Evolutionary conservation across 1,140 invertebrate genomes (phyloP).

Genomic region (Diploscapter pachys): DNA sequence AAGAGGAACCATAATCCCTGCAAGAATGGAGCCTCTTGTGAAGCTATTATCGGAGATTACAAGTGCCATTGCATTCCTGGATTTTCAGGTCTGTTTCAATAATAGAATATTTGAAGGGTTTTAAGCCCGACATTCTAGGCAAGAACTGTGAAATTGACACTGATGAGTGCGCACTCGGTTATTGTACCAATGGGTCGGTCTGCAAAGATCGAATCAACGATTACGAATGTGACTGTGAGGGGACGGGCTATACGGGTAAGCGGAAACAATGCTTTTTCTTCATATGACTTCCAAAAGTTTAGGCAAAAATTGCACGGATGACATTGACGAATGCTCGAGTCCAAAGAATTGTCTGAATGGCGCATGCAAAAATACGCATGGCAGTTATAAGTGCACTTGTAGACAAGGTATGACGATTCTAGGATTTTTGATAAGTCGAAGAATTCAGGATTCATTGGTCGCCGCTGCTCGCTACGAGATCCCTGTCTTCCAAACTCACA

Average conservation of each 20-base stretch:
- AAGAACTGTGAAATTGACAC: conserved; percentile 52
- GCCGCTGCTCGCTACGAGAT: conserved; percentile 44
- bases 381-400: conserved; percentile 44
- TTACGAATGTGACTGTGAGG: conserved; percentile 51
- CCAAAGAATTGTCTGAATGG: conserved; percentile 45
- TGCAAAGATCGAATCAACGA: conserved; percentile 53
- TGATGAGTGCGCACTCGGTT: conserved; percentile 45
- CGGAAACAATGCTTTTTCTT: not conserved
- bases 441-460: conserved; percentile 46
- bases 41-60: conserved; percentile 40
- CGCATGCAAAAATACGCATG: conserved; percentile 46
- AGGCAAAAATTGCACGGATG: conserved; percentile 46
- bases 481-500: conserved; percentile 42
- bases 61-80: conserved; percentile 47
- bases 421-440: conserved; percentile 3
- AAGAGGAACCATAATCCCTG: conserved; percentile 41
- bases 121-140: conserved; percentile 31
- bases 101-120: conserved; percentile 31
- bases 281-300: not conserved
- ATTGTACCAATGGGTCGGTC: conserved; percentile 45
- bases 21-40: conserved; percentile 50
- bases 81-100: conserved; percentile 27
- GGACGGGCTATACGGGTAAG: conserved; percentile 41
- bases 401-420: conserved; percentile 15
- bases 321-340: conserved; percentile 50